Conservation (phyloP, 2,113 vertebrate genomes). For the Caranx ignobilis region DNA sequence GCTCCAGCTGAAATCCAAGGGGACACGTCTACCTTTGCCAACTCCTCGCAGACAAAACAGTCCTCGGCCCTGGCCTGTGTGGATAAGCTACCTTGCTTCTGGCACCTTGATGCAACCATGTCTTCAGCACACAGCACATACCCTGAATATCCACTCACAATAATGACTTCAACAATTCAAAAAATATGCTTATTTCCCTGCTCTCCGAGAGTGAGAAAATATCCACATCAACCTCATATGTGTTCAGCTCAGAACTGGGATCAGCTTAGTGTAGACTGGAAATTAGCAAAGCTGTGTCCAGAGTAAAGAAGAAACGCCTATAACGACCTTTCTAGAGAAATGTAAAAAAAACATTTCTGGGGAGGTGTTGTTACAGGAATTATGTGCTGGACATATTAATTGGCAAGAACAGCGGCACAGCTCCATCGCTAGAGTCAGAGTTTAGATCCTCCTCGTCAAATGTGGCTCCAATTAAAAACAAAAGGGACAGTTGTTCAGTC, state of each 20-base stretch:
- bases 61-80: background rate
- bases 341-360: background rate
- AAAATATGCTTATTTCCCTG: background rate
- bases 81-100: constrained; percentile 16
- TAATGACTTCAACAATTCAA: too few species aligned
- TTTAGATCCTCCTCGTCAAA: too few species aligned
- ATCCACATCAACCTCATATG: background rate
- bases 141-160: background rate
- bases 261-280: background rate
- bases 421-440: too few species aligned
- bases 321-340: background rate
- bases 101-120: background rate
- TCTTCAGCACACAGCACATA: background rate
- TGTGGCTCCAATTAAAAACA: too few species aligned
- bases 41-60: constrained; percentile 25
- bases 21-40: constrained; percentile 22
- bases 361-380: too few species aligned
- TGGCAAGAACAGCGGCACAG: background rate
- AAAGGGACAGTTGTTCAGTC: too few species aligned
- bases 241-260: background rate
- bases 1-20: constrained; percentile 17
- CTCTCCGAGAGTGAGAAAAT: background rate
- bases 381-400: background rate
- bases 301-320: background rate
- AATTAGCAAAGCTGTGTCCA: background rate